These are phyloP conservation scores for Calyptommatus sinebrachiatus DNA, from an alignment of 2,113 vertebrate genomes.

Conservation along the genomic window DNA sequence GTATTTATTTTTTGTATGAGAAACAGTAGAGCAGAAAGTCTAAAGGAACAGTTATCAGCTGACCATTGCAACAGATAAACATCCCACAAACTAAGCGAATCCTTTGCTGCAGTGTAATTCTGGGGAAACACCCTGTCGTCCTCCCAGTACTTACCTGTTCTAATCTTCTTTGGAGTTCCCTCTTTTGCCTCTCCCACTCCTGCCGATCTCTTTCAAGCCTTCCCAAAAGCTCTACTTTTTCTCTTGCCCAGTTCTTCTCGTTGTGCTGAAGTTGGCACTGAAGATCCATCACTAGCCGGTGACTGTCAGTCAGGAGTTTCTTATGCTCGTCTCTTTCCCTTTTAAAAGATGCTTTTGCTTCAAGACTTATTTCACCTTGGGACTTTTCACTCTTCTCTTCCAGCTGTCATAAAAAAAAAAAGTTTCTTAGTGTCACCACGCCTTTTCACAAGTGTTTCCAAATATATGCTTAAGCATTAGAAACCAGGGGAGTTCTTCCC, in stretches of 20 bases:
- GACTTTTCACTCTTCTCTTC: slow-evolving; percentile 66
- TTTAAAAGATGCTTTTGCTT: slow-evolving; percentile 68
- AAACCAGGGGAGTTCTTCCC: neutral
- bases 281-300: slow-evolving; percentile 84
- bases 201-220: slow-evolving; percentile 80
- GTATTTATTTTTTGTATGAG: slow-evolving; percentile 29
- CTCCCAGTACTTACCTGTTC: slow-evolving; percentile 71
- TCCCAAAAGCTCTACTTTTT: slow-evolving; percentile 85
- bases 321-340: slow-evolving; percentile 87
- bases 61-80: neutral
- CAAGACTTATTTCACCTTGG: slow-evolving; percentile 61
- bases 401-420: slow-evolving; percentile 65
- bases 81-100: too few species aligned
- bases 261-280: slow-evolving; percentile 90
- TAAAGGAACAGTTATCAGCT: neutral
- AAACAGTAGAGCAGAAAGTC: slow-evolving; percentile 23
- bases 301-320: slow-evolving; percentile 87
- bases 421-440: neutral
- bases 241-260: slow-evolving; percentile 88
- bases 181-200: slow-evolving; percentile 85
- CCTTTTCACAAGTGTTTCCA: neutral
- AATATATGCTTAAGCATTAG: neutral
- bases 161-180: slow-evolving; percentile 82
- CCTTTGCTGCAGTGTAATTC: neutral
- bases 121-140: neutral